Conservation (phyloP, 2,113 vertebrate genomes). For the Oreotrochilus melanogaster region DNA sequence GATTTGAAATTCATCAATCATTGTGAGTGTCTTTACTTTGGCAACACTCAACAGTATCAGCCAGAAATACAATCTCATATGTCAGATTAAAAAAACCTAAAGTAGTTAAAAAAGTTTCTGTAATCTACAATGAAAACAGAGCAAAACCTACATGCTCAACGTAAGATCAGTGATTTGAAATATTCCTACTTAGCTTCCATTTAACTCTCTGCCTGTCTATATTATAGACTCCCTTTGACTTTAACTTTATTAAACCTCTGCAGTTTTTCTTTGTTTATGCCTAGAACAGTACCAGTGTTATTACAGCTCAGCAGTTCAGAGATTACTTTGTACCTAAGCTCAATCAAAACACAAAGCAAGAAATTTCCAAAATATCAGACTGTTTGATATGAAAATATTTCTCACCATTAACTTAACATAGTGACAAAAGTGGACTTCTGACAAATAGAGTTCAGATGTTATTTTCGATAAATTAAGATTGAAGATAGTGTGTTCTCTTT, state of each 20-base stretch:
- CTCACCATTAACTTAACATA: not conserved
- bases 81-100: not conserved
- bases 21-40: not conserved
- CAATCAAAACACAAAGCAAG: not conserved
- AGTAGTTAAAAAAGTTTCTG: not conserved
- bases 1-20: not conserved
- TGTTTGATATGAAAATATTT: not conserved
- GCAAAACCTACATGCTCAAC: not conserved
- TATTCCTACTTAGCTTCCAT: not conserved
- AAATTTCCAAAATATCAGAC: not conserved
- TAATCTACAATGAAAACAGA: not conserved
- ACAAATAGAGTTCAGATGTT: not conserved
- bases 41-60: not conserved
- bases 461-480: not conserved
- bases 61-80: not conserved
- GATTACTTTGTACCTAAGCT: not conserved
- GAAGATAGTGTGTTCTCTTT: not conserved
- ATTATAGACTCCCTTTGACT: not conserved
- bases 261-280: not conserved
- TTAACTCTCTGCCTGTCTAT: not conserved
- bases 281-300: not conserved
- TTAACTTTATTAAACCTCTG: not conserved
- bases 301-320: not conserved
- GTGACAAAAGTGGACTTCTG: not conserved
- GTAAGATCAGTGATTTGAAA: not conserved